A percentile compares a stretch with the other conserved stretches of the same genome.
Conservation (phyloP, 2,113 vertebrate species). For the Lagopus leucura region DNA sequence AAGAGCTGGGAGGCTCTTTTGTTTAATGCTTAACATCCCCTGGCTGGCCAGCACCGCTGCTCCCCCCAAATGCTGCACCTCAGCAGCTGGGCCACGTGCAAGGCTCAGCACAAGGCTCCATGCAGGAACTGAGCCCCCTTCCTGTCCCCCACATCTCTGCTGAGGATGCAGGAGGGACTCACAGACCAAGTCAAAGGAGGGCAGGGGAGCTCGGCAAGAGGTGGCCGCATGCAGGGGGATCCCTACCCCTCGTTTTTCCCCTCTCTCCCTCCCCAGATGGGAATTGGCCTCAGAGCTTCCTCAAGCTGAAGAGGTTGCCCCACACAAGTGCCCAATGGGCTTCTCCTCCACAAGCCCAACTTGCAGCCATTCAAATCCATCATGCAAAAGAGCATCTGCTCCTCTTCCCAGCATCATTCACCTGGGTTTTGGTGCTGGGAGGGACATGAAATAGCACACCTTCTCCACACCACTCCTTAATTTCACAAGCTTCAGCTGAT, state of each 20-base stretch:
- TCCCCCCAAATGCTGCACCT: background rate
- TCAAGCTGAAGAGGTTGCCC: background rate
- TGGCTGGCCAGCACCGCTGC: background rate
- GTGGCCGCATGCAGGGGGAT: too few species aligned
- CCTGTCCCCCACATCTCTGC: background rate
- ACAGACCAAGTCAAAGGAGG: background rate
- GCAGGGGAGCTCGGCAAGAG: too few species aligned
- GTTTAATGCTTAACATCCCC: constrained; percentile 52
- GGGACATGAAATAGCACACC: background rate
- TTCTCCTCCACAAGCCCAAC: background rate
- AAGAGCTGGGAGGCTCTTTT: constrained; percentile 65
- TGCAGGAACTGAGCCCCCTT: background rate
- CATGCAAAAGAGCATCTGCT: background rate
- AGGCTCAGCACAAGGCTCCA: fast-evolving
- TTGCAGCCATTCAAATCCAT: background rate
- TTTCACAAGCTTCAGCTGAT: background rate
- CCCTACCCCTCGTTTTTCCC: background rate
- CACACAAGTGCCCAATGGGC: fast-evolving
- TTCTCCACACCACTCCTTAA: background rate
- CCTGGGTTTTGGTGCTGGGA: background rate
- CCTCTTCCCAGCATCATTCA: background rate
- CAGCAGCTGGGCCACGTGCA: fast-evolving
- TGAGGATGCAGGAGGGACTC: background rate
- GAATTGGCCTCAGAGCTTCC: background rate
- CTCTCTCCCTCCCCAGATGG: background rate